Conservation (phyloP, 2,797 vertebrate genomes). For the Chiropotes sagulatus region DNA sequence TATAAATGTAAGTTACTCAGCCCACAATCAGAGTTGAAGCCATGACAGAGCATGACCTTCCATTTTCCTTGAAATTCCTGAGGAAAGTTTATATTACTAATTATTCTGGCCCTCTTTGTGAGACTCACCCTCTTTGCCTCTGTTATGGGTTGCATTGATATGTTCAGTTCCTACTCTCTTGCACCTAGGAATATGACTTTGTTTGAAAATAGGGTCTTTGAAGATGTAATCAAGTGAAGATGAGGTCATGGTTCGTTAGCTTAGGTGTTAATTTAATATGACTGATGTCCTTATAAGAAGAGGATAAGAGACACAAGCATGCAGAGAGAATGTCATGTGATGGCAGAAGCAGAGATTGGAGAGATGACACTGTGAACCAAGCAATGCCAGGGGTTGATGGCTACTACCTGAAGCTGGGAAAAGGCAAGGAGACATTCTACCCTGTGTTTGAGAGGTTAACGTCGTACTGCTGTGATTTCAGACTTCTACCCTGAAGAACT, state of each 20-base stretch:
- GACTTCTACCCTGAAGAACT: background rate
- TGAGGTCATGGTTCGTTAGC: background rate
- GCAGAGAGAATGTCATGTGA: background rate
- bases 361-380: background rate
- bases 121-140: background rate
- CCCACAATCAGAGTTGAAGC: background rate
- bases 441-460: background rate
- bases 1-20: background rate
- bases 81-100: background rate
- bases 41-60: background rate
- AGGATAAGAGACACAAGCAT: background rate
- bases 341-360: background rate
- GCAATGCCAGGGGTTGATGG: background rate
- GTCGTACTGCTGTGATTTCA: background rate
- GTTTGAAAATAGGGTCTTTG: conserved; percentile 10
- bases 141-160: background rate
- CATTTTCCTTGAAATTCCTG: background rate
- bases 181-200: background rate
- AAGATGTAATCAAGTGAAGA: conserved; percentile 12
- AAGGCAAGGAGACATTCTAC: background rate
- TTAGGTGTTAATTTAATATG: background rate
- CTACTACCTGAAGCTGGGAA: background rate
- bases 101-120: background rate
- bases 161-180: background rate
- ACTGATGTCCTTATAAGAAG: background rate